Evolutionary conservation across 1,140 invertebrate genomes (phyloP).

Genomic region (Akabosia matsudoensis): DNA sequence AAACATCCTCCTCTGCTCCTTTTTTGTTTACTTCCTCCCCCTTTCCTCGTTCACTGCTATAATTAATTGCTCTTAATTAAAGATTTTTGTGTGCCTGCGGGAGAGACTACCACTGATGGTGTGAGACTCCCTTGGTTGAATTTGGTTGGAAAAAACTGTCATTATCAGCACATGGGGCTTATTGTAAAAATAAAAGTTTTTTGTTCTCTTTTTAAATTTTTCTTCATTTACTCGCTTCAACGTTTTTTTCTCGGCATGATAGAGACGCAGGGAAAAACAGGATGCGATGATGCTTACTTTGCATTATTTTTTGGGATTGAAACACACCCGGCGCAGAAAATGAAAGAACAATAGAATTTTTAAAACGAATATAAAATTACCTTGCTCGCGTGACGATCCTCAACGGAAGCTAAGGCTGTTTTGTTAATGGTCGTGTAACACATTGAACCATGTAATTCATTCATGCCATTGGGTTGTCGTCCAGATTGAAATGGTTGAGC

Average conservation of each 20-base stretch:
- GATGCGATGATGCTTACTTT: neutral
- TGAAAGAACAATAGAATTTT: neutral
- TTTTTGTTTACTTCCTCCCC: neutral
- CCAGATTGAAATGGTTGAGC: neutral
- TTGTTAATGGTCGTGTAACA: neutral
- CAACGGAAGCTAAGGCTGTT: conserved; percentile 40
- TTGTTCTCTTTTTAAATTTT: neutral
- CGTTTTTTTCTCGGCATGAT: neutral
- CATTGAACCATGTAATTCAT: conserved; percentile 11
- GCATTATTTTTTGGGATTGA: neutral
- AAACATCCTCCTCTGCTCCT: neutral
- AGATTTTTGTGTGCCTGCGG: neutral
- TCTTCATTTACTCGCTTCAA: neutral
- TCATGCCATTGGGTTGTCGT: neutral
- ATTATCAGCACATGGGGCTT: conserved; percentile 13
- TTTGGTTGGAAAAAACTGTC: neutral
- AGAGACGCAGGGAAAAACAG: neutral
- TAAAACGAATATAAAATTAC: conserved; percentile 27
- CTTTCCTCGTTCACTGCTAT: neutral
- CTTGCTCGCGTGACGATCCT: conserved; percentile 45
- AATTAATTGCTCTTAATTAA: conserved; percentile 25
- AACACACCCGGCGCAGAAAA: neutral
- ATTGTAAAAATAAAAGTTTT: neutral
- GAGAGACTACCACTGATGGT: neutral
- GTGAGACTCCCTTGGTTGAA: neutral